These are phyloP conservation scores for Euplagia quadripunctaria DNA, from an alignment of 2,888 invertebrate species.

Conservation along the genomic window DNA sequence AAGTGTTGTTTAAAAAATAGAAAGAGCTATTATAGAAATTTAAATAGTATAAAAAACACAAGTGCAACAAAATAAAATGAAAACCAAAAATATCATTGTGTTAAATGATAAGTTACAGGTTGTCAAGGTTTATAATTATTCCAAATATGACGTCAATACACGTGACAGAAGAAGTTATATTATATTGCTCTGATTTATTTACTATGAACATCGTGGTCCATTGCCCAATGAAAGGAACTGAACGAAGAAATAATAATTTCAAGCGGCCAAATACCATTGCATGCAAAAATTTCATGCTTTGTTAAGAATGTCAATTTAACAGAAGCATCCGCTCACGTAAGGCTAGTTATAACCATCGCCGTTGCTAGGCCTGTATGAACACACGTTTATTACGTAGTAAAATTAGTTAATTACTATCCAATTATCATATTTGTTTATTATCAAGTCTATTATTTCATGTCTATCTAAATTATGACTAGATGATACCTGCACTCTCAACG, in stretches of 20 bases:
- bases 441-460: conserved; percentile 45
- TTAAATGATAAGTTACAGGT: not conserved
- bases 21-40: not conserved
- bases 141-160: not conserved
- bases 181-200: not conserved
- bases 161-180: not conserved
- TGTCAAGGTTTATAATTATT: not conserved
- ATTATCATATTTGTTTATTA: conserved; percentile 17
- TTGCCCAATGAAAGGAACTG: not conserved
- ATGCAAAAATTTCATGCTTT: no score
- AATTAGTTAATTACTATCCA: conserved; percentile 9
- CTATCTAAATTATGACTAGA: conserved; percentile 62
- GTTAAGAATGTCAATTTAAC: no score
- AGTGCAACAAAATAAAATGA: not conserved
- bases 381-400: not conserved
- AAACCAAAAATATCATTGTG: not conserved
- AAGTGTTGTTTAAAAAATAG: not conserved
- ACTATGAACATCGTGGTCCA: not conserved
- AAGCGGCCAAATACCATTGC: no score
- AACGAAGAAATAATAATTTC: no score
- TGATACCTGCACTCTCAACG: conserved; percentile 41
- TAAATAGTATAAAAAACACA: not conserved
- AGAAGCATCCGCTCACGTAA: no score
- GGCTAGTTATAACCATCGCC: not conserved
- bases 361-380: conserved; percentile 4